Evolutionary conservation across 2,888 invertebrate genomes (phyloP), one percentile per base, ranked within the genome.

Genomic region (Leucoptera coffeella): DNA sequence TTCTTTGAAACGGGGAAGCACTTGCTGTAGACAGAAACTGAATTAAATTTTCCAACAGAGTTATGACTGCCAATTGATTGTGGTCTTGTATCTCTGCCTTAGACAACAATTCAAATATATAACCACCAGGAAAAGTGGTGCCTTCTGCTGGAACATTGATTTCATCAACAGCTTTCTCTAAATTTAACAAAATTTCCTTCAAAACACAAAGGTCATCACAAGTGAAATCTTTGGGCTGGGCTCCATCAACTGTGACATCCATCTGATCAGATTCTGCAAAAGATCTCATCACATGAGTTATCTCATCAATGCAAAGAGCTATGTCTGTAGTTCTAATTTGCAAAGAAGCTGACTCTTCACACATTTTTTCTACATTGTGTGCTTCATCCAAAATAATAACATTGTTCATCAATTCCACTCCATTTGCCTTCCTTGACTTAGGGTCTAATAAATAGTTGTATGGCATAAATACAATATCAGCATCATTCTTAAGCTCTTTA

Each of bases 361-460:
- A 97, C 38, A 89, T 87, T 55, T 86, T 87, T 47, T 95, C 95
- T 35, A 99, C 82, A 67, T 99, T 99, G 48, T 99, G 99, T 2
- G 93, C 99, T 62, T 99, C 99, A 71, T 99, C 99, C 38, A 99
- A 75, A 32, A 99, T 93, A 11, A 99, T 71, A 22, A 95, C 78
- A 37, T 82, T 82, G 42, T 87, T 85, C 39, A 77, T 55, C 28
- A 85, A 52, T 39, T 82, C 78, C 26, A 87, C 76, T 31, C 85
- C 85, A 58, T 92, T 86, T 0, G 85, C 80, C 60, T 82, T 84
- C 28, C 93, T 76, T 2, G 86, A 78, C 54, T 85, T 85, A 2
- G 91, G 85, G 71, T 99, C 97, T 19, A 99, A 58, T 21, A 99
- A 69, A 56, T 99, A 99, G 69, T 99, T 99, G 50, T 99, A 99